Percentiles rank a stretch among this genome's conserved stretches.
phyloP scores from a whole-genome alignment of 2,797 vertebrate species.

The Enteromius viviparus region DNA sequence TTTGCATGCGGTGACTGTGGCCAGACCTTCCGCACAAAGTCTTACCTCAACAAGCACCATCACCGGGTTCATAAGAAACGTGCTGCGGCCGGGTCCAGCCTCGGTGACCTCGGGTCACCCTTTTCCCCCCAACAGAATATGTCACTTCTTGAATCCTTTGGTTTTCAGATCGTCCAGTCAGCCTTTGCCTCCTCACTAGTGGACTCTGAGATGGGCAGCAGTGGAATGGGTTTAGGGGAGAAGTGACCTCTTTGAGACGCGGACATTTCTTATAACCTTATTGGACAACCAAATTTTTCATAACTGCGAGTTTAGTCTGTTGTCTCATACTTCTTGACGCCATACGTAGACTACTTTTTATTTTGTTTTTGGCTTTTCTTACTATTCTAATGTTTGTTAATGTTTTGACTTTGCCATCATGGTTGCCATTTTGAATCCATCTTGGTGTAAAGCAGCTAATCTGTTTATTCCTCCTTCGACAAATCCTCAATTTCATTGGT shows the following conservation, averaged over 20 bases:
- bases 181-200: constrained; percentile 96
- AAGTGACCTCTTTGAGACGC: constrained; percentile 79
- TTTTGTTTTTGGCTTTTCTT: constrained; percentile 36
- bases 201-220: constrained; percentile 91
- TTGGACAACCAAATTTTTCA: constrained; percentile 32
- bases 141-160: constrained; percentile 98
- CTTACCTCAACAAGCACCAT: constrained; percentile 99
- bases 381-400: constrained; percentile 33
- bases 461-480: constrained; percentile 14
- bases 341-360: constrained; percentile 49
- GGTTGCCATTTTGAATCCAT: constrained; percentile 44
- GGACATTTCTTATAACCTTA: constrained; percentile 12
- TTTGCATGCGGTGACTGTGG: constrained; percentile 93
- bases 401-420: constrained; percentile 32
- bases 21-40: constrained; percentile 98
- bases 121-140: constrained; percentile 99
- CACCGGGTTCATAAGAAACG: constrained; percentile 93
- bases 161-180: constrained; percentile 99
- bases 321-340: constrained; percentile 32
- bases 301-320: constrained; percentile 41
- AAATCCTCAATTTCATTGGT: not conserved
- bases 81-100: constrained; percentile 76
- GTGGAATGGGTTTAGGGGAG: constrained; percentile 89
- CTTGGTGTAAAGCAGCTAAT: constrained; percentile 44
- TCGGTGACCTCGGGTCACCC: constrained; percentile 86